Percentiles rank a stretch among this genome's conserved stretches.
phyloP scores from a whole-genome alignment of 1,140 invertebrate species.

The Macrocentrus cingulum region DNA sequence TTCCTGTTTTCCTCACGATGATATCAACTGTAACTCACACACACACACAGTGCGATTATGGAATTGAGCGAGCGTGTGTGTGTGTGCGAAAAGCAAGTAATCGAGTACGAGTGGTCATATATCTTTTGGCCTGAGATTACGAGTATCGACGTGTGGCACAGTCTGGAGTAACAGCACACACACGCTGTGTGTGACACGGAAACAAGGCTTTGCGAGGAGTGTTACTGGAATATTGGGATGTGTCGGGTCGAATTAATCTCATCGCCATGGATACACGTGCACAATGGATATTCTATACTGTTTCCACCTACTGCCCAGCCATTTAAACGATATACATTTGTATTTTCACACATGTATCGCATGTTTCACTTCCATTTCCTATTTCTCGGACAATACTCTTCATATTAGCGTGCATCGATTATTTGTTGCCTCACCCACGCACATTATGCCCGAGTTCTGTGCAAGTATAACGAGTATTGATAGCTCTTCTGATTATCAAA shows the following conservation, averaged over 20 bases:
- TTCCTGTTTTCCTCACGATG: slow-evolving; percentile 2
- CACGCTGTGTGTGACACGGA: not conserved
- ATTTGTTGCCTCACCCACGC: slow-evolving; percentile 5
- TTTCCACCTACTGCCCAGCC: slow-evolving; percentile 4
- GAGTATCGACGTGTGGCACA: not conserved
- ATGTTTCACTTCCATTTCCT: not conserved
- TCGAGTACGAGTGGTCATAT: slow-evolving; percentile 7
- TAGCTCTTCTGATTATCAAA: slow-evolving; percentile 7
- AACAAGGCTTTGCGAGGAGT: not conserved
- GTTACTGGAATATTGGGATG: not conserved
- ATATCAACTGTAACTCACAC: slow-evolving; percentile 1
- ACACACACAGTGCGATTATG: not conserved
- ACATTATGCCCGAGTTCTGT: not conserved
- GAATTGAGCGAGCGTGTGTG: not conserved
- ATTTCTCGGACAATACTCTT: not conserved
- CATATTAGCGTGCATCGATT: not conserved
- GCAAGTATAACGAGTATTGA: slow-evolving; percentile 17
- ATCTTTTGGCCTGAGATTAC: slow-evolving; percentile 1
- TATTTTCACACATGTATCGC: not conserved
- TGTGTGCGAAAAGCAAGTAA: not conserved
- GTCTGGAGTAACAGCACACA: too few relatives aligned
- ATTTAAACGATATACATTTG: not conserved
- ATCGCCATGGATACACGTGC: slow-evolving; percentile 22
- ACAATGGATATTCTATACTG: slow-evolving; percentile 11
- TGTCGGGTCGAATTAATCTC: slow-evolving; percentile 28